phyloP scores from a whole-genome alignment of 2,797 vertebrate species.

The Pangasius sanitwongsei region DNA sequence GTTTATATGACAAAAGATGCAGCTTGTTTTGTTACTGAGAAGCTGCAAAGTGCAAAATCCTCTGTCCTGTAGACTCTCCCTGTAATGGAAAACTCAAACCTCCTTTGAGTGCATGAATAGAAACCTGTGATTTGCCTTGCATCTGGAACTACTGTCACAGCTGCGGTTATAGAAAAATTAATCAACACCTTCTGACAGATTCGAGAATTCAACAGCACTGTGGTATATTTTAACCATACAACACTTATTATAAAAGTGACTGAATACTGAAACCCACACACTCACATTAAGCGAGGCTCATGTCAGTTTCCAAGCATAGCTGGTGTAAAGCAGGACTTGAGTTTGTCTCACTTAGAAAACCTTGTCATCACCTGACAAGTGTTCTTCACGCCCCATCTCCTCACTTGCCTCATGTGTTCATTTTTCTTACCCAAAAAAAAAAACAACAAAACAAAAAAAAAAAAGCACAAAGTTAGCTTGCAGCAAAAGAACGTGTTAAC shows the following conservation, averaged over 20 bases:
- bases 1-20: no score
- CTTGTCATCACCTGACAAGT: constrained; percentile 25
- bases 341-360: constrained; percentile 8
- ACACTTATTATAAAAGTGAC: background rate
- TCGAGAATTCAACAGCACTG: background rate
- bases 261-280: background rate
- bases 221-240: background rate
- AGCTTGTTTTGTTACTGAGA: background rate
- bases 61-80: background rate
- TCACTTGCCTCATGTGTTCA: constrained; percentile 19
- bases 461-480: background rate
- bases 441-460: background rate
- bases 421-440: background rate
- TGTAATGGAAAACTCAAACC: background rate
- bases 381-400: constrained; percentile 19
- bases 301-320: background rate
- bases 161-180: constrained; percentile 1
- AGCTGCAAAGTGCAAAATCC: no score
- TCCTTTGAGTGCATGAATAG: background rate
- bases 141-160: constrained; percentile 1
- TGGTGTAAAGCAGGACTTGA: background rate
- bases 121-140: background rate
- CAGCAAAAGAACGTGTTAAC: constrained; percentile 13
- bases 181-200: constrained; percentile 17
- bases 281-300: background rate